A percentile compares a stretch with the other conserved stretches of the same genome.
Conservation (phyloP, 2,113 vertebrate species). For the Tautogolabrus adspersus region DNA sequence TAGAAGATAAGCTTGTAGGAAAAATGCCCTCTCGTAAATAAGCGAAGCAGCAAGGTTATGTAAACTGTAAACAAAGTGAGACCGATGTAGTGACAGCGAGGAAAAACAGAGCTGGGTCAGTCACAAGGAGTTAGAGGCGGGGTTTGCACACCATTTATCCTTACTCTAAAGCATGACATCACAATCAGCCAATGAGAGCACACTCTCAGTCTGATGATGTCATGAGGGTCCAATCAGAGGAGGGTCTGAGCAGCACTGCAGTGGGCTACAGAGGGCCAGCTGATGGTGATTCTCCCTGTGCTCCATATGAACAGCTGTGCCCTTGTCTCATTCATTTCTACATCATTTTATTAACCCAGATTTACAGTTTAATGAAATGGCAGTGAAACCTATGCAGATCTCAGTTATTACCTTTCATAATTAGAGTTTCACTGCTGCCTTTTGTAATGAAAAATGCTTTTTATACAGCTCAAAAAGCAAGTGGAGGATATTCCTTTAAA, state of each 20-base stretch:
- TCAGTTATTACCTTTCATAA: neutral
- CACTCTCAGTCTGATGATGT: constrained; percentile 77
- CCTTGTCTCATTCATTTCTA: constrained; percentile 62
- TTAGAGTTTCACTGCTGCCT: neutral
- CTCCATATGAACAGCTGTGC: constrained; percentile 69
- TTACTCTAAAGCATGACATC: constrained; percentile 77
- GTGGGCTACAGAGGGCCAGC: constrained; percentile 59
- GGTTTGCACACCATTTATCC: constrained; percentile 48
- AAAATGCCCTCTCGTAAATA: neutral
- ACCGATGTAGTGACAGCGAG: constrained; percentile 23
- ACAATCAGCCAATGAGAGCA: constrained; percentile 75
- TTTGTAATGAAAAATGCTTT: neutral
- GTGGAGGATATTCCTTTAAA: neutral
- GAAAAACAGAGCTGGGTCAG: constrained; percentile 38
- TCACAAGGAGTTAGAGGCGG: constrained; percentile 58
- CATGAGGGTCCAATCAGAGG: constrained; percentile 77
- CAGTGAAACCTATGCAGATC: neutral
- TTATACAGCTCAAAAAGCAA: neutral
- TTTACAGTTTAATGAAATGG: constrained; percentile 27
- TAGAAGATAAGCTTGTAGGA: neutral
- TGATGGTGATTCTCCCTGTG: constrained; percentile 60
- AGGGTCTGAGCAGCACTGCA: constrained; percentile 62
- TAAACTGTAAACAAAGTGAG: constrained; percentile 58
- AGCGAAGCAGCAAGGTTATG: constrained; percentile 15
- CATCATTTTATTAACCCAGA: constrained; percentile 60